phyloP scores from a whole-genome alignment of 2,888 invertebrate species.

The Euclidia mi region DNA sequence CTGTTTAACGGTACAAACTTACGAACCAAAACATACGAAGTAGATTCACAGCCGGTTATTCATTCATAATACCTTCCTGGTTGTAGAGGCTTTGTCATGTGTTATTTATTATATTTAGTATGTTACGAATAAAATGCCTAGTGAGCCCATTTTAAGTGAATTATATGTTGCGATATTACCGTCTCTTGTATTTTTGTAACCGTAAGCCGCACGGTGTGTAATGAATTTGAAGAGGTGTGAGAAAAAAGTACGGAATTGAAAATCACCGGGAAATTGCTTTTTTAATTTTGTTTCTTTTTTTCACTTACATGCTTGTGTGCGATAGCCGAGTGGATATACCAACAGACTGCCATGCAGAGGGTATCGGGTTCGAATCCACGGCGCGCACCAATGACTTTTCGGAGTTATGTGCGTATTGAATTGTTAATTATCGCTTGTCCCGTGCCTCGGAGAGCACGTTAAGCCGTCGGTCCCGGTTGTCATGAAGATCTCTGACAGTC shows the following conservation, averaged over 20 bases:
- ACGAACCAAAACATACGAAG: constrained; percentile 22
- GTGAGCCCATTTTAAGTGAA: constrained; percentile 30
- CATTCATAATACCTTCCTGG: constrained; percentile 28
- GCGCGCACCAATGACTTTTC: too few species aligned
- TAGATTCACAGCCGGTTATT: constrained; percentile 29
- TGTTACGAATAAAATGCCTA: constrained; percentile 25
- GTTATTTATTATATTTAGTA: constrained; percentile 37
- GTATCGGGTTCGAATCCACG: too few species aligned
- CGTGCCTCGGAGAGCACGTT: too few species aligned
- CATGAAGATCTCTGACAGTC: too few species aligned
- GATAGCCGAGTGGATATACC: too few species aligned
- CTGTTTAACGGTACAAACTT: not conserved
- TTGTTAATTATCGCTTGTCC: too few species aligned
- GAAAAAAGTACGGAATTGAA: not conserved
- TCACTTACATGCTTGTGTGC: too few species aligned
- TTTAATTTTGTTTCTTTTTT: too few species aligned
- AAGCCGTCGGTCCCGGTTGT: too few species aligned
- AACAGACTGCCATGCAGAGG: too few species aligned
- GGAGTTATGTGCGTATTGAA: too few species aligned
- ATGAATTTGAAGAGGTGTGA: not conserved
- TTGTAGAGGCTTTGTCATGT: constrained; percentile 34
- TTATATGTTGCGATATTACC: constrained; percentile 15
- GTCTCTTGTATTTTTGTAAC: constrained; percentile 7
- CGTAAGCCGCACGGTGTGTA: constrained; percentile 1
- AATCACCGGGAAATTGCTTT: not conserved